Conservation (phyloP, 2,113 vertebrate genomes). For the Salminus brasiliensis region DNA sequence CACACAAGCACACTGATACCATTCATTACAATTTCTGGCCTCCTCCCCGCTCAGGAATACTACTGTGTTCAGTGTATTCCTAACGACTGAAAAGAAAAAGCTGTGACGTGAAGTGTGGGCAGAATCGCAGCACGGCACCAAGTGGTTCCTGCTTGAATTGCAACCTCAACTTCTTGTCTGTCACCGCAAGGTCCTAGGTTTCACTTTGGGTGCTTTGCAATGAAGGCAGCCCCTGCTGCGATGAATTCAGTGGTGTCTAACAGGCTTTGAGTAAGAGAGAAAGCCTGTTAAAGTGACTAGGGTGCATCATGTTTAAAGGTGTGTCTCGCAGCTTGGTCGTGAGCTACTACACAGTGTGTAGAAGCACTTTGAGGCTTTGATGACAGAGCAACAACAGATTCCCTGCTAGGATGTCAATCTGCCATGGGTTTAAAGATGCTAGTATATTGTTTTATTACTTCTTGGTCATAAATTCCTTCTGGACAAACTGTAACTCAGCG, state of each 20-base stretch:
- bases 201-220: neutral
- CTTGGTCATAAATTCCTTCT: neutral
- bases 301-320: neutral
- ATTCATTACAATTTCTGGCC: too few relatives aligned
- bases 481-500: neutral
- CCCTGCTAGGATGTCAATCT: neutral
- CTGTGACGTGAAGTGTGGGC: too few relatives aligned
- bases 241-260: neutral
- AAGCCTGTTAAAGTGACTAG: constrained; percentile 4
- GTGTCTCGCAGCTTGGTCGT: neutral
- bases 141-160: neutral
- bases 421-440: neutral
- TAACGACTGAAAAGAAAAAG: too few relatives aligned
- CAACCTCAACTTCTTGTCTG: neutral
- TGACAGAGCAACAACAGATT: neutral
- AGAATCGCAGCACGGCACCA: neutral
- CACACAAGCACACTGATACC: too few relatives aligned
- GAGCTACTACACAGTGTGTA: neutral
- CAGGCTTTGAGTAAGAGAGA: neutral
- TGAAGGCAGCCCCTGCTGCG: neutral
- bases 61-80: too few relatives aligned
- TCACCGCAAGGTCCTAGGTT: neutral
- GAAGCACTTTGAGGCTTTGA: neutral
- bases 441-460: neutral
- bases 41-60: too few relatives aligned